Percentiles rank a stretch among this genome's conserved stretches.
Conservation (phyloP, 2,113 vertebrate species). For the Toxostoma redivivum region DNA sequence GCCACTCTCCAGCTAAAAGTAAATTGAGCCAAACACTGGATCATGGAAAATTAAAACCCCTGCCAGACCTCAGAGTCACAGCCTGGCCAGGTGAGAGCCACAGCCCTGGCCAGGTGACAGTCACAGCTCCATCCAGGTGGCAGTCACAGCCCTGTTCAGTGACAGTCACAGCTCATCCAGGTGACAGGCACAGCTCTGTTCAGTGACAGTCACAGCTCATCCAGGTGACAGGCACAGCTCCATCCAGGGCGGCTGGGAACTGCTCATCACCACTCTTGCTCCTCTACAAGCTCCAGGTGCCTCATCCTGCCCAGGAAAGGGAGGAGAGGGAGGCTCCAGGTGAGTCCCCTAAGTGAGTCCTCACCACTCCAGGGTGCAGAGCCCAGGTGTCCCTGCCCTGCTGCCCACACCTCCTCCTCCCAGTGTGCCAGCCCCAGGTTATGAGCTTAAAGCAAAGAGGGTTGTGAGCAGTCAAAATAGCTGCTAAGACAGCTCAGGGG, state of each 20-base stretch:
- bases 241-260: neutral
- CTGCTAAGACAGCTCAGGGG: neutral
- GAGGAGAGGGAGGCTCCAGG: neutral
- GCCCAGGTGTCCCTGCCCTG: neutral
- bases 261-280: too few relatives aligned
- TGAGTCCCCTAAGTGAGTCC: neutral
- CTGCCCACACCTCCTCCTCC: neutral
- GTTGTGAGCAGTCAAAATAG: conserved; percentile 38
- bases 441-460: conserved; percentile 53
- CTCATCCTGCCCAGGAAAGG: neutral
- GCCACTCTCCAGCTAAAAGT: too few relatives aligned
- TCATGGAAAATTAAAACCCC: neutral
- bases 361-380: too few relatives aligned
- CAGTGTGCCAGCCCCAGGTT: neutral
- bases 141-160: too few relatives aligned
- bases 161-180: too few relatives aligned
- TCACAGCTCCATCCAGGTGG: neutral
- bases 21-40: neutral
- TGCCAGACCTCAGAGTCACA: neutral
- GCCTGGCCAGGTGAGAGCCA: too few relatives aligned
- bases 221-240: neutral
- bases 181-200: too few relatives aligned
- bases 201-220: too few relatives aligned
- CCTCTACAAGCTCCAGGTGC: neutral
- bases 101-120: too few relatives aligned